Conservation (phyloP, 2,888 invertebrate genomes). For the Creontiades dilutus region DNA sequence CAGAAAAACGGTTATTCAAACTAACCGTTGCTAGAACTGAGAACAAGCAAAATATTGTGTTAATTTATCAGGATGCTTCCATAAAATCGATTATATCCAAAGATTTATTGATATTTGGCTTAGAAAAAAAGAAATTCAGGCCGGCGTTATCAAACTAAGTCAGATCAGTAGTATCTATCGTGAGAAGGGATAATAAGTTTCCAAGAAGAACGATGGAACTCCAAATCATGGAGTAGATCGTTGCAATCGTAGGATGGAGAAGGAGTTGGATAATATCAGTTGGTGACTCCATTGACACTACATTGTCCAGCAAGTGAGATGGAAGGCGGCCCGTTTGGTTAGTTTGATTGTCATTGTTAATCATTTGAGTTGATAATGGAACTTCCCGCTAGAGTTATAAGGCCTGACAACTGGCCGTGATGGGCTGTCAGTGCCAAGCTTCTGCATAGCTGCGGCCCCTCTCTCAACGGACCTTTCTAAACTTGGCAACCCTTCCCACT, state of each 20-base stretch:
- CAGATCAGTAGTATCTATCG: not conserved
- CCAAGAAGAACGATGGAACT: not conserved
- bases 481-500: conserved; percentile 41
- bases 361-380: conserved; percentile 65
- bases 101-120: not conserved
- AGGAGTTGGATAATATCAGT: conserved; percentile 23
- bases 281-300: conserved; percentile 10
- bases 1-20: no score
- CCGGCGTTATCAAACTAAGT: not conserved
- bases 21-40: no score
- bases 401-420: conserved; percentile 44
- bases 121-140: not conserved
- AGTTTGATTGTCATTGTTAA: conserved; percentile 65
- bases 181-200: not conserved
- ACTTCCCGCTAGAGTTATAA: conserved; percentile 53
- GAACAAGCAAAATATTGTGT: no score
- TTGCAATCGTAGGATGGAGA: not conserved
- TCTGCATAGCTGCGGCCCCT: conserved; percentile 37
- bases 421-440: conserved; percentile 49
- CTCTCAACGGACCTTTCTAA: conserved; percentile 18
- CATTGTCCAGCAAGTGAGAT: not conserved
- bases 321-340: conserved; percentile 18
- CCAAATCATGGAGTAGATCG: not conserved
- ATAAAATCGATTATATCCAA: no score
- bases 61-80: no score